Percentiles rank a stretch among this genome's conserved stretches.
phyloP scores from a whole-genome alignment of 2,888 invertebrate species.

The Ormyrus pomaceus region DNA sequence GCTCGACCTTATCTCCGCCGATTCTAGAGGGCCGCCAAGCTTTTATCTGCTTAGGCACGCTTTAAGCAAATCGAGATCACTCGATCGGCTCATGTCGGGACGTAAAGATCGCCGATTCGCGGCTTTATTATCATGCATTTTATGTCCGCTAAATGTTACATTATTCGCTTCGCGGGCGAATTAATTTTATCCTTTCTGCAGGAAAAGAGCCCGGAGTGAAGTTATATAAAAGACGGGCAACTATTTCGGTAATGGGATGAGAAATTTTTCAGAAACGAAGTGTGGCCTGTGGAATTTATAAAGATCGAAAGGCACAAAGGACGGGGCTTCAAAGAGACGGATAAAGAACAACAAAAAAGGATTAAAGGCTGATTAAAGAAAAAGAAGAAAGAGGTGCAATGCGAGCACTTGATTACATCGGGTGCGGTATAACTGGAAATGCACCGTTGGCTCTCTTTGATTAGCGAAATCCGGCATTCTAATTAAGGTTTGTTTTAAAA shows the following conservation, averaged over 20 bases:
- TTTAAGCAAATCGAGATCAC: slow-evolving; percentile 18
- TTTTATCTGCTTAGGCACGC: slow-evolving; percentile 24
- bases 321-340: background rate
- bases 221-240: too few species aligned
- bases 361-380: slow-evolving; percentile 28
- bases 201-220: too few species aligned
- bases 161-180: too few species aligned
- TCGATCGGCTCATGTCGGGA: background rate
- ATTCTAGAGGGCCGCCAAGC: background rate
- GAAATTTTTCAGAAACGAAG: background rate
- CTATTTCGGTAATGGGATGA: too few species aligned
- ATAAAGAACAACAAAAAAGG: background rate
- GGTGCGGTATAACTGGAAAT: background rate
- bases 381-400: slow-evolving; percentile 46
- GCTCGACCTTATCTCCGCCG: slow-evolving; percentile 2
- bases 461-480: slow-evolving; percentile 5
- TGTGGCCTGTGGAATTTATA: background rate
- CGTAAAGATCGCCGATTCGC: too few species aligned
- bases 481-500: background rate
- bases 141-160: too few species aligned
- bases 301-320: background rate
- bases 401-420: slow-evolving; percentile 35
- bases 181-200: too few species aligned
- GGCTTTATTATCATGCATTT: too few species aligned
- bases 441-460: slow-evolving; percentile 28